Conservation (phyloP, 2,888 invertebrate species). For the Drosophila atripex region DNA sequence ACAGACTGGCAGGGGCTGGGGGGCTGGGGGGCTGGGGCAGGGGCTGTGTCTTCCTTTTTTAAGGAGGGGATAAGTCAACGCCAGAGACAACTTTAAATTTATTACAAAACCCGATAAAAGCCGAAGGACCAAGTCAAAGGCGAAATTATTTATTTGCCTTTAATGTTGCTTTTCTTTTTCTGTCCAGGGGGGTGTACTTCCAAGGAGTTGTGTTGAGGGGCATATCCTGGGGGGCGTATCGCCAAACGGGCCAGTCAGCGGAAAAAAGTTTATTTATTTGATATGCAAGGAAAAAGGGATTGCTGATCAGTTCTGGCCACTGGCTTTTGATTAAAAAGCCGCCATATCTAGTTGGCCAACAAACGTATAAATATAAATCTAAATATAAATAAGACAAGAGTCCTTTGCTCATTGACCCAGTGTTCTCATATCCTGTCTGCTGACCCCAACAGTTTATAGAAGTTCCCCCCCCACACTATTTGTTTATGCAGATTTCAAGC, state of each 20-base stretch:
- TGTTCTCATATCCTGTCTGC: not conserved
- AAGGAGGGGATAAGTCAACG: slow-evolving; percentile 14
- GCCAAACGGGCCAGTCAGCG: slow-evolving; percentile 57
- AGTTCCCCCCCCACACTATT: slow-evolving; percentile 59
- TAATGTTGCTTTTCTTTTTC: slow-evolving; percentile 13
- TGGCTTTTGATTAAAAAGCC: slow-evolving; percentile 31
- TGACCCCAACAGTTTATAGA: slow-evolving; percentile 13
- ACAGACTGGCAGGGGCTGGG: not conserved
- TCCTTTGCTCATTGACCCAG: not conserved
- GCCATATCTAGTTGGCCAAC: not conserved
- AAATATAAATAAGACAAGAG: not conserved
- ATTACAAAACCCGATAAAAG: slow-evolving; percentile 57
- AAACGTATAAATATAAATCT: not conserved
- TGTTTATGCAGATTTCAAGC: slow-evolving; percentile 58
- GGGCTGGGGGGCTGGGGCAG: no score
- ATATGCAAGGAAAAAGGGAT: slow-evolving; percentile 27
- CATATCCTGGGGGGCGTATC: not conserved
- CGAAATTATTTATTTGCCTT: slow-evolving; percentile 64
- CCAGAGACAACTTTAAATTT: slow-evolving; percentile 53
- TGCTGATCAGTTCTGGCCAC: slow-evolving; percentile 2
- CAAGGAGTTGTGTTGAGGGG: slow-evolving; percentile 6
- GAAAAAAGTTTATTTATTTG: slow-evolving; percentile 60
- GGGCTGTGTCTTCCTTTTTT: not conserved
- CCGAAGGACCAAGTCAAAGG: slow-evolving; percentile 42
- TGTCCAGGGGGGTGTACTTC: not conserved